Evolutionary conservation across 2,888 invertebrate genomes (phyloP).

Genomic region (Thymelicus sylvestris): DNA sequence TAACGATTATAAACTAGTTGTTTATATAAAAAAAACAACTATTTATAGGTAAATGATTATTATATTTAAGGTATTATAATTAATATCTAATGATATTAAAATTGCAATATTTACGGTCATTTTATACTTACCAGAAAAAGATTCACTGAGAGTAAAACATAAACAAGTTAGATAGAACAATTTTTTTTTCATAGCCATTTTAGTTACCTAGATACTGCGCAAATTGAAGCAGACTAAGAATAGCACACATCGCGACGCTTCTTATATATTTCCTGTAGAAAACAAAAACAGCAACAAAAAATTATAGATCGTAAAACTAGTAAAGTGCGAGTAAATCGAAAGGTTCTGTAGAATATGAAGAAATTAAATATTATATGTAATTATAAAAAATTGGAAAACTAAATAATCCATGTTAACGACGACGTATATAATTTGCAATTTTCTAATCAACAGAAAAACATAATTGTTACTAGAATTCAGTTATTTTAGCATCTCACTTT

Average conservation of each 20-base stretch:
- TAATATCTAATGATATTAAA: no score
- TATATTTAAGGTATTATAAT: slow-evolving; percentile 20
- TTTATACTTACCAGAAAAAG: slow-evolving; percentile 39
- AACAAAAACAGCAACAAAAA: slow-evolving; percentile 1
- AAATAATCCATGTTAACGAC: no score
- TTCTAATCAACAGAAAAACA: no score
- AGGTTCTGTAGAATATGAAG: not conserved
- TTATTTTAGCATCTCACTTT: no score
- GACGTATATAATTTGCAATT: no score
- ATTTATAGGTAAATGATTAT: no score
- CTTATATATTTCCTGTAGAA: slow-evolving; percentile 1
- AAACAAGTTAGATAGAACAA: slow-evolving; percentile 1
- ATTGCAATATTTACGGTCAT: not conserved
- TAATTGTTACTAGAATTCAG: no score
- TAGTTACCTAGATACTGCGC: not conserved
- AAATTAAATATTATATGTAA: no score
- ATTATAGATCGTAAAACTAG: not conserved
- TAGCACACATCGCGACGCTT: not conserved
- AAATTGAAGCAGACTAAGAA: not conserved
- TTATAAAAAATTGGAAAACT: no score
- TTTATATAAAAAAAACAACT: no score
- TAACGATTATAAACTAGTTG: no score
- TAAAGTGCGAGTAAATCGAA: not conserved
- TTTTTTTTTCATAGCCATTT: not conserved
- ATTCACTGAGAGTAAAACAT: slow-evolving; percentile 27